A percentile compares a stretch with the other conserved stretches of the same genome.
These are phyloP conservation scores for Delia radicum DNA, from an alignment of 1,140 invertebrate genomes.

Conservation along the genomic window DNA sequence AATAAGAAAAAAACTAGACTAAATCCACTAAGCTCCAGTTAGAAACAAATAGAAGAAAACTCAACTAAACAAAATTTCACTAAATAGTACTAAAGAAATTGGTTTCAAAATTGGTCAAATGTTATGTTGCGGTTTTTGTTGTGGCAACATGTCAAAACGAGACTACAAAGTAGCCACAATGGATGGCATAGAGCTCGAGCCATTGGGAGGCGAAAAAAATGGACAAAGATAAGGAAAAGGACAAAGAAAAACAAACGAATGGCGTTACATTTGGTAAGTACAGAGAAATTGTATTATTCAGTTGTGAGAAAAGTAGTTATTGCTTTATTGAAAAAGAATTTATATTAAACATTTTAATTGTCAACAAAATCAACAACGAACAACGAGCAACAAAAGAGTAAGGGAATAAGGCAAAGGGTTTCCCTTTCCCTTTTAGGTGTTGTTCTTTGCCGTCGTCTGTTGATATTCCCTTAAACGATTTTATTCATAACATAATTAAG, in stretches of 20 bases:
- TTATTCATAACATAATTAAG: conserved; percentile 22
- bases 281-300: background rate
- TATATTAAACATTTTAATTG: background rate
- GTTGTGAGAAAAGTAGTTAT: background rate
- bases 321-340: background rate
- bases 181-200: conserved; percentile 55
- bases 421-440: background rate
- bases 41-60: no score
- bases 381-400: background rate
- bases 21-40: no score
- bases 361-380: background rate
- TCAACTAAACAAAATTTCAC: background rate
- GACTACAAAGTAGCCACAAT: conserved; percentile 55
- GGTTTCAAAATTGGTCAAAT: conserved; percentile 48
- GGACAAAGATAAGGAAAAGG: conserved; percentile 52
- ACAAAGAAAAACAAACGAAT: conserved; percentile 51
- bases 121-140: conserved; percentile 56
- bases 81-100: conserved; percentile 1
- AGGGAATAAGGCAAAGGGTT: background rate
- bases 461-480: conserved; percentile 18
- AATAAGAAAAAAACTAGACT: no score
- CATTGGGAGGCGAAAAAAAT: conserved; percentile 53
- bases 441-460: background rate
- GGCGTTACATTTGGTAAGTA: conserved; percentile 54
- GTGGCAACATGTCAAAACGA: conserved; percentile 55